phyloP scores from a whole-genome alignment of 2,888 invertebrate genomes.

The Scaptodrosophila latifasciaeformis region DNA sequence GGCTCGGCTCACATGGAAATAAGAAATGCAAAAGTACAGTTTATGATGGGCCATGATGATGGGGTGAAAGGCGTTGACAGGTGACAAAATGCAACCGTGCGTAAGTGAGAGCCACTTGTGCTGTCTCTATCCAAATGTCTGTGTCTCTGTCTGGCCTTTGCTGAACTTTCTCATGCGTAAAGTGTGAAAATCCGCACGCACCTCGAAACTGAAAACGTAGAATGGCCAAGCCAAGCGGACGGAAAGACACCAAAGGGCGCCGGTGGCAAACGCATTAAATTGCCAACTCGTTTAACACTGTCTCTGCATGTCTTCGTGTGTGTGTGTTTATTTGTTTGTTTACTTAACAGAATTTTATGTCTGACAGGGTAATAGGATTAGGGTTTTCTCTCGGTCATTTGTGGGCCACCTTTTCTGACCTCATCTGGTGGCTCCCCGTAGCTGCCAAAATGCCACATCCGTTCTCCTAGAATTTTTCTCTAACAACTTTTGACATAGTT shows the following conservation, averaged over 20 bases:
- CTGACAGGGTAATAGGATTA: slow-evolving; percentile 65
- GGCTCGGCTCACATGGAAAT: too few species aligned
- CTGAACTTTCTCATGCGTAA: slow-evolving; percentile 43
- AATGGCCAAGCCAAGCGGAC: slow-evolving; percentile 1
- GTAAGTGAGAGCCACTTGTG: slow-evolving; percentile 21
- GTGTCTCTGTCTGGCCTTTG: not conserved
- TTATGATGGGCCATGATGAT: not conserved
- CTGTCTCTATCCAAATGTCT: not conserved
- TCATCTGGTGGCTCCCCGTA: too few species aligned
- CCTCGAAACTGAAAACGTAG: too few species aligned
- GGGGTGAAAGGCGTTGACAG: slow-evolving; percentile 12
- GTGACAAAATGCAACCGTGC: slow-evolving; percentile 48
- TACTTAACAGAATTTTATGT: slow-evolving; percentile 44
- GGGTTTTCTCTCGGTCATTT: too few species aligned
- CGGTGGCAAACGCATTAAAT: slow-evolving; percentile 21
- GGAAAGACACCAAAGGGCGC: slow-evolving; percentile 38
- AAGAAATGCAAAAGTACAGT: slow-evolving; percentile 16
- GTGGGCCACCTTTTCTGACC: too few species aligned
- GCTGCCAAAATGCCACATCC: too few species aligned
- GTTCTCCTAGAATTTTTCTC: too few species aligned
- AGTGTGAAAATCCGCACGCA: slow-evolving; percentile 62
- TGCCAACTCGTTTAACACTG: not conserved
- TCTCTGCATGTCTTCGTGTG: not conserved
- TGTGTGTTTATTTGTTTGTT: slow-evolving; percentile 6
- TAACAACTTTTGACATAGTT: too few species aligned